Evolutionary conservation across 2,888 invertebrate genomes (phyloP).

Genomic region (Crossocerus cetratus): DNA sequence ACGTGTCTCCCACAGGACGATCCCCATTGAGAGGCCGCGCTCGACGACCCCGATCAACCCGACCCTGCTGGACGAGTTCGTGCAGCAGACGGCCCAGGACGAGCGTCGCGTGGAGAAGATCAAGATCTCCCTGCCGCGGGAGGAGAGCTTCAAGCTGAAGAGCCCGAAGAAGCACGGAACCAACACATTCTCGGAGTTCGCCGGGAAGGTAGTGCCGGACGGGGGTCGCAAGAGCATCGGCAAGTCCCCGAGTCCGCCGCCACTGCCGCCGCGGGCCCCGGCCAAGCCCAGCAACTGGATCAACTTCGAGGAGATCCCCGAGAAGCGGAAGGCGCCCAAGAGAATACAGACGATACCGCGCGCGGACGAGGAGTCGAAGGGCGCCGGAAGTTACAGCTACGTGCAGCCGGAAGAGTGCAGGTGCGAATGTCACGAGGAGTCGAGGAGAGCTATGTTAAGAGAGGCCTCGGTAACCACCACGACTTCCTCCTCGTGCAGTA

Average conservation of each 20-base stretch:
- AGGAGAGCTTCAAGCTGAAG: conserved; percentile 77
- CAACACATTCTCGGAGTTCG: conserved; percentile 82
- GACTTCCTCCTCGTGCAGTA: conserved; percentile 62
- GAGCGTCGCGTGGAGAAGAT: conserved; percentile 81
- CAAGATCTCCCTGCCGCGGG: conserved; percentile 84
- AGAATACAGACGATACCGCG: conserved; percentile 89
- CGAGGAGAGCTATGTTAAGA: conserved; percentile 66
- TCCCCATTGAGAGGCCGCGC: conserved; percentile 86
- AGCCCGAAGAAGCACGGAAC: conserved; percentile 76
- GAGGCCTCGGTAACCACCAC: conserved; percentile 43
- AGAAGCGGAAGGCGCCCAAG: conserved; percentile 88
- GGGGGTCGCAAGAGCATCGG: conserved; percentile 74
- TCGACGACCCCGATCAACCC: conserved; percentile 86
- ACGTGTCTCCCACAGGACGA: conserved; percentile 78
- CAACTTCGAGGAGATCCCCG: conserved; percentile 91
- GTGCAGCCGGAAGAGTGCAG: conserved; percentile 93
- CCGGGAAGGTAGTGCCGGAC: conserved; percentile 79
- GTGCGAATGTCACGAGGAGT: conserved; percentile 89
- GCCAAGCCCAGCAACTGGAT: conserved; percentile 84
- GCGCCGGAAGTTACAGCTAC: conserved; percentile 80
- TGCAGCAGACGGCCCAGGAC: conserved; percentile 74
- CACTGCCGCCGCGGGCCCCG: conserved; percentile 70
- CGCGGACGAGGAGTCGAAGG: conserved; percentile 74
- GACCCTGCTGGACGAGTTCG: conserved; percentile 85
- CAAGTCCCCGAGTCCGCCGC: conserved; percentile 74